These are phyloP conservation scores for Allygus modestus DNA, from an alignment of 2,888 invertebrate species.

Conservation along the genomic window DNA sequence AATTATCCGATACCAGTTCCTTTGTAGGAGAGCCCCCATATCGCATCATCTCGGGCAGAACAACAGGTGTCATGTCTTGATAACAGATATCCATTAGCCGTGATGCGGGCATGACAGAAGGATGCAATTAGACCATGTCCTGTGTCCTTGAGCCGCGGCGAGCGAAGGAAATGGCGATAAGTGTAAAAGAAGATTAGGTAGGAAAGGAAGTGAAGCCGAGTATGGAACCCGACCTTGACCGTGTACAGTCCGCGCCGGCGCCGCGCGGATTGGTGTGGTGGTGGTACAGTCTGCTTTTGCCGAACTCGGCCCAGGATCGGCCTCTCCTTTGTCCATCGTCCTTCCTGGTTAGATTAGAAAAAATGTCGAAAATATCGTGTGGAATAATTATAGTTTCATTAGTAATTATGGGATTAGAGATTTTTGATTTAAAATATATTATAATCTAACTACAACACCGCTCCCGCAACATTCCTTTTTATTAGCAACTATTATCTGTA, in stretches of 20 bases:
- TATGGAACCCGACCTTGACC: constrained; percentile 51
- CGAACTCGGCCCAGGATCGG: not conserved
- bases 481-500: too few relatives aligned
- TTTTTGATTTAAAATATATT: too few relatives aligned
- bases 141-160: constrained; percentile 20
- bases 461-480: too few relatives aligned
- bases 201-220: constrained; percentile 39
- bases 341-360: not conserved
- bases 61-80: not conserved
- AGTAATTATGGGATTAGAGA: too few relatives aligned
- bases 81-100: not conserved
- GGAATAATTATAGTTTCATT: too few relatives aligned
- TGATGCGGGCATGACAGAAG: constrained; percentile 28
- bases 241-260: constrained; percentile 32
- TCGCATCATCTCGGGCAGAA: not conserved
- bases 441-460: too few relatives aligned
- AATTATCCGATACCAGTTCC: too few relatives aligned
- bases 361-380: too few relatives aligned
- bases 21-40: too few relatives aligned
- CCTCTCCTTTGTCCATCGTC: not conserved
- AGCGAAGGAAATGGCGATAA: constrained; percentile 49
- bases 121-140: constrained; percentile 19
- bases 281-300: constrained; percentile 35
- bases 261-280: not conserved
- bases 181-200: constrained; percentile 48